phyloP scores from a whole-genome alignment of 2,113 vertebrate species.

The Mesembrinibis cayennensis region DNA sequence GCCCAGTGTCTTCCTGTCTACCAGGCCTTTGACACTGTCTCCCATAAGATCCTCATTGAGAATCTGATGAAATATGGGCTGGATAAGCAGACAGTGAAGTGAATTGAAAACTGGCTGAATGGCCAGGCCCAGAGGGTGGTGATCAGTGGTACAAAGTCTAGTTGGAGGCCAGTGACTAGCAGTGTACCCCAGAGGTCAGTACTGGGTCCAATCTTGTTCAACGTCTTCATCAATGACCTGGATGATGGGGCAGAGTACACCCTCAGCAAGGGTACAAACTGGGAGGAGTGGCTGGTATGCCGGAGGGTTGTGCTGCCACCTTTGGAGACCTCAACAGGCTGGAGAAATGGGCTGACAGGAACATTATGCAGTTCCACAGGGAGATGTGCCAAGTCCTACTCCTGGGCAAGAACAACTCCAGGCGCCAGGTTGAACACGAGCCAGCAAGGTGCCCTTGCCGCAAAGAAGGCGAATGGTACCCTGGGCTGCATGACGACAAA shows the following conservation, averaged over 20 bases:
- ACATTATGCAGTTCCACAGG: background rate
- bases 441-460: background rate
- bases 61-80: background rate
- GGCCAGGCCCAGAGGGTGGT: background rate
- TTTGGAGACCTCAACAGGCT: background rate
- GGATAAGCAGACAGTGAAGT: background rate
- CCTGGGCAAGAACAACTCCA: background rate
- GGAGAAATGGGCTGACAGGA: background rate
- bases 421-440: background rate
- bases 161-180: background rate
- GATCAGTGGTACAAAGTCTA: background rate
- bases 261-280: background rate
- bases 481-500: background rate
- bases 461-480: background rate
- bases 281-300: background rate
- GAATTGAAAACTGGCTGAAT: background rate
- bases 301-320: background rate
- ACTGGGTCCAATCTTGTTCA: no score
- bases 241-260: background rate
- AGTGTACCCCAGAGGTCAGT: background rate
- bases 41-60: background rate
- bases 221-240: background rate
- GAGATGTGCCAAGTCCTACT: background rate
- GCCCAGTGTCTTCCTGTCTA: background rate
- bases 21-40: background rate